A percentile compares a stretch with the other conserved stretches of the same genome.
Conservation (phyloP, 2,113 vertebrate genomes). For the Rhinoptilus africanus region DNA sequence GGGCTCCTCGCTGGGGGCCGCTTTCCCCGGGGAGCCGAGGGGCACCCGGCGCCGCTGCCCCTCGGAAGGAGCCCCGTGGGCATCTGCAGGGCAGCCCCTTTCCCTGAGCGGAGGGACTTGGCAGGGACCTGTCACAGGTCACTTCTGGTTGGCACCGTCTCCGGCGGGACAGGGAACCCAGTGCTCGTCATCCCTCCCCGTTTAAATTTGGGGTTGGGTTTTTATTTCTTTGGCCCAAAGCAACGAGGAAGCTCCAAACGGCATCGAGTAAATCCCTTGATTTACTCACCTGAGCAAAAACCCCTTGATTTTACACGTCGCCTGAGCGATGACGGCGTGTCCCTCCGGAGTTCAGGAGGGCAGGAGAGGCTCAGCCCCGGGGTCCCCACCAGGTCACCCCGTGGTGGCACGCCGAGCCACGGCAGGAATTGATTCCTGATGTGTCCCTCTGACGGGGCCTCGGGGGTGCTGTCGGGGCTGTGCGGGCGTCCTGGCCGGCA, state of each 20-base stretch:
- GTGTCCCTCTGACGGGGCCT: neutral
- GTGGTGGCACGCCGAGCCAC: fast-evolving
- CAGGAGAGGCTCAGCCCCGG: neutral
- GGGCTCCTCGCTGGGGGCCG: neutral
- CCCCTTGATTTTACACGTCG: too few species aligned
- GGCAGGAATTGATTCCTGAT: neutral
- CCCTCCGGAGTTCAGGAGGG: neutral
- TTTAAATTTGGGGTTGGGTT: neutral
- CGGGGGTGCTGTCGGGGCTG: fast-evolving
- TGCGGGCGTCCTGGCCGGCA: fast-evolving
- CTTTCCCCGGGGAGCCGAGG: neutral
- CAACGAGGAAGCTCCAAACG: neutral
- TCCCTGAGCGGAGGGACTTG: neutral
- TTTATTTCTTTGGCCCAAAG: neutral
- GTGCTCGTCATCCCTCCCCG: neutral
- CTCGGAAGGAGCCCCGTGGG: neutral
- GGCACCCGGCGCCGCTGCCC: neutral
- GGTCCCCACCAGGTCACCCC: neutral
- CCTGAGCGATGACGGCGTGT: fast-evolving
- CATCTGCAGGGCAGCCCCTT: neutral
- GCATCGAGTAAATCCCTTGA: neutral
- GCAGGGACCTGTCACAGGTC: neutral
- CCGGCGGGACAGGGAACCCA: neutral
- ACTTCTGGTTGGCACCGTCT: neutral
- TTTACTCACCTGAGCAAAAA: too few species aligned